Evolutionary conservation across 2,113 vertebrate species (phyloP).

Genomic region (Cairina moschata): DNA sequence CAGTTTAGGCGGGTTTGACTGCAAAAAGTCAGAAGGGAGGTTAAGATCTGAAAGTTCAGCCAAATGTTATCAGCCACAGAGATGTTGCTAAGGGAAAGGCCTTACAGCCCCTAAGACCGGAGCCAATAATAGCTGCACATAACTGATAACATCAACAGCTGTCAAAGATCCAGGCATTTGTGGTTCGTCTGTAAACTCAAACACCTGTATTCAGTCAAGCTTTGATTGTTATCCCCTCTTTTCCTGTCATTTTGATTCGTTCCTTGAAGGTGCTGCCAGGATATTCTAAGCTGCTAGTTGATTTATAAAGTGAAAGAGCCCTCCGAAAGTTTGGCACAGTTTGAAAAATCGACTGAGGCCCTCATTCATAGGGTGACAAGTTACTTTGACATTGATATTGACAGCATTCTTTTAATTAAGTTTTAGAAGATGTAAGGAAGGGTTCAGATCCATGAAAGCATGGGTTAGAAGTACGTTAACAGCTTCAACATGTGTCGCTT

Average conservation of each 20-base stretch:
- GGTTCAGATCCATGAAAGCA: conserved; percentile 54
- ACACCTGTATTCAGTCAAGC: conserved; percentile 97
- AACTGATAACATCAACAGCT: conserved; percentile 93
- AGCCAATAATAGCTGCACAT: conserved; percentile 87
- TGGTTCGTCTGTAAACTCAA: conserved; percentile 92
- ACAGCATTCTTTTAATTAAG: conserved; percentile 74
- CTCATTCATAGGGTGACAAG: conserved; percentile 74
- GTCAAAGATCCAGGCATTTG: conserved; percentile 88
- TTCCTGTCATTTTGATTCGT: conserved; percentile 88
- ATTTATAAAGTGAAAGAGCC: conserved; percentile 89
- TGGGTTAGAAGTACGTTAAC: conserved; percentile 42
- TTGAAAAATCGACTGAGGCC: conserved; percentile 79
- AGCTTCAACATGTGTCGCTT: conserved; percentile 60
- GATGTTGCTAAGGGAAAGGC: conserved; percentile 87
- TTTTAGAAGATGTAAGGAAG: conserved; percentile 32
- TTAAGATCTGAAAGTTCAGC: conserved; percentile 98
- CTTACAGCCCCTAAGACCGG: conserved; percentile 81
- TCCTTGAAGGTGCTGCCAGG: conserved; percentile 90
- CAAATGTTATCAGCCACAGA: conserved; percentile 96
- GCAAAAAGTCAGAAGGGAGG: conserved; percentile 90
- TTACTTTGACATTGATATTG: conserved; percentile 72
- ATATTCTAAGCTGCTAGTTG: conserved; percentile 84
- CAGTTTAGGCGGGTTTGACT: conserved; percentile 85
- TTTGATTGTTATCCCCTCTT: conserved; percentile 91
- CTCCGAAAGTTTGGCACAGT: conserved; percentile 82